Percentiles rank a stretch among this genome's conserved stretches.
These are phyloP conservation scores for Pseudanteris insignis DNA, from an alignment of 2,888 invertebrate genomes.

Conservation along the genomic window DNA sequence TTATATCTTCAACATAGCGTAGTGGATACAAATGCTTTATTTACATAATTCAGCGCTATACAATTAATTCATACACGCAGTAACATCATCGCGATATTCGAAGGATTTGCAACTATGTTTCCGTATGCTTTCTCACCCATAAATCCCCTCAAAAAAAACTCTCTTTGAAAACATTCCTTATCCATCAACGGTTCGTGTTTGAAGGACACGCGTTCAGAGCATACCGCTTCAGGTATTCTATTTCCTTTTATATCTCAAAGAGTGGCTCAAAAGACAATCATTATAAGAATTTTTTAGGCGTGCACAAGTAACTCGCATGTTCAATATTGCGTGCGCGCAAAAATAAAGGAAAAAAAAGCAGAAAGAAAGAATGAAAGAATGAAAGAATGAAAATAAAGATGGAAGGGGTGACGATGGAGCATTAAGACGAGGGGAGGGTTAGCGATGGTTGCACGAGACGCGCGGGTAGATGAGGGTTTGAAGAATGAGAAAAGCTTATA, in stretches of 20 bases:
- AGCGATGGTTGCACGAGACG: background rate
- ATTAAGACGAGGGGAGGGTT: slow-evolving; percentile 16
- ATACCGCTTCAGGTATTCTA: slow-evolving; percentile 10
- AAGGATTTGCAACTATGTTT: background rate
- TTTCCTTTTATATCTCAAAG: slow-evolving; percentile 3
- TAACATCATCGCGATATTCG: no score
- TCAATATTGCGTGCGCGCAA: slow-evolving; percentile 44
- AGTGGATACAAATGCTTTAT: no score
- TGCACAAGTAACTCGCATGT: slow-evolving; percentile 46
- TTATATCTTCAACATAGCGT: no score
- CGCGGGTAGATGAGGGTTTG: slow-evolving; percentile 16
- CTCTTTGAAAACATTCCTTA: slow-evolving; percentile 5
- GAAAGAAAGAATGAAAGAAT: no score
- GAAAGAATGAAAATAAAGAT: slow-evolving; percentile 1
- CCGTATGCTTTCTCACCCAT: background rate
- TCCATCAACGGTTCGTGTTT: slow-evolving; percentile 1
- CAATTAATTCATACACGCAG: no score
- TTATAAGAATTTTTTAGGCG: slow-evolving; percentile 39
- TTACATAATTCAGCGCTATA: no score
- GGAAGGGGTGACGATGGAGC: slow-evolving; percentile 34
- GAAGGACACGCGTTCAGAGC: slow-evolving; percentile 17
- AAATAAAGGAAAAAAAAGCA: no score
- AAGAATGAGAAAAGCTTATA: slow-evolving; percentile 51
- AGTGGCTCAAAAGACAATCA: slow-evolving; percentile 32
- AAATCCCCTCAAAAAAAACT: slow-evolving; percentile 8